Evolutionary conservation across 2,888 invertebrate genomes (phyloP), one percentile per base, ranked within the genome.

Genomic region (Eumerus sabulonum): DNA sequence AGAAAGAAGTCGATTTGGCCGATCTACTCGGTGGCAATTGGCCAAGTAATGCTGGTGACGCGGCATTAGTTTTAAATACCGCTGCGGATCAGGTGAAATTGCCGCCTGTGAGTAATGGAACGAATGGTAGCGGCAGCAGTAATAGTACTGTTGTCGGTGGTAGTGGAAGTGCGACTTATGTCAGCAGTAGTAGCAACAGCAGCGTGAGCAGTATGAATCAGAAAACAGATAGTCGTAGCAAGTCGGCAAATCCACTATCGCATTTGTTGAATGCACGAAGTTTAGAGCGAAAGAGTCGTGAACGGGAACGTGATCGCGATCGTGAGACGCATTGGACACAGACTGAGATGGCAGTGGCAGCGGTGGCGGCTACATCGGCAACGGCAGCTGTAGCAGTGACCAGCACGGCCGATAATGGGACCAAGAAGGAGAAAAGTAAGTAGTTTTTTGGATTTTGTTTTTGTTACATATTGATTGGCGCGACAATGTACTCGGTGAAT

Each of bases 191-290:
- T 62, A 83, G 82, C 18, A 84, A 83, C 36, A 83, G 82, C 54
- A 83, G 77, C 60, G 82, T 81, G 59, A 83, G 82, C 36, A 84
- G 82, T 71, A 73, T 81, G 68, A 82, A 72, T 51, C 81, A 82
- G 70, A 76, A 77, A 44, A 83, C 83, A 79, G 82, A 66, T 45
- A 91, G 90, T 77, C 89, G 92, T 83, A 90, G 91, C 83, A 93
- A 92, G 85, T 93, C 92, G 84, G 87, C 90, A 4, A 93, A 92
- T 86, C 88, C 91, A 42, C 85, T 93, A 70, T 90, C 91, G 70
- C 92, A 93, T 83, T 85, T 93, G 67, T 88, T 90, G 36, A 71
- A 67, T 9, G 68, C 82, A 35, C 82, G 82, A 51, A 67, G 53
- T 63, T 72, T 77, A 19, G 83, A 82, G 53, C 77, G 81, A 40